Percentiles rank a stretch among this genome's conserved stretches.
Conservation (phyloP, 2,797 vertebrate species). For the Gallirallus australis region DNA sequence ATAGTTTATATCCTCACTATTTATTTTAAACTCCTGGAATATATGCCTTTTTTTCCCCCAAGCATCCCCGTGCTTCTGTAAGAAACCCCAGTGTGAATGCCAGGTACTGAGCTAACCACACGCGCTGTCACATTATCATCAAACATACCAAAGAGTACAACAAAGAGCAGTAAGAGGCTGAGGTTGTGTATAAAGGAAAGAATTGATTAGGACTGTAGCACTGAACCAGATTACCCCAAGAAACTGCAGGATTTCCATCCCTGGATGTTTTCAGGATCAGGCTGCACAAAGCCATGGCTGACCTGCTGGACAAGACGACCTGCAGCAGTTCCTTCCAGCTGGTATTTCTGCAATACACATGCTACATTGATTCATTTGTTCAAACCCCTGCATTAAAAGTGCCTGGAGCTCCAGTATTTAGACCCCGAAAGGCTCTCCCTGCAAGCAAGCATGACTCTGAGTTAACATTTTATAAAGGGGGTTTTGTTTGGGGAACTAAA, state of each 20-base stretch:
- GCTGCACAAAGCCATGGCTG: constrained; percentile 22
- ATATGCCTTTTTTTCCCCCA: background rate
- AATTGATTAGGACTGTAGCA: background rate
- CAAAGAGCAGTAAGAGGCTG: background rate
- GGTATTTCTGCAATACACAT: background rate
- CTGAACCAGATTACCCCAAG: background rate
- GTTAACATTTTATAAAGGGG: background rate
- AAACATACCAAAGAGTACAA: background rate
- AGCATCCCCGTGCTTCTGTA: background rate
- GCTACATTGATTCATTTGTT: background rate
- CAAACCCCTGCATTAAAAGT: background rate
- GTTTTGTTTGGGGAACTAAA: background rate
- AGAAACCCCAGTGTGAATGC: background rate
- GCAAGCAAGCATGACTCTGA: background rate
- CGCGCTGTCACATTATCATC: background rate
- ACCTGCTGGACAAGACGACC: constrained; percentile 36
- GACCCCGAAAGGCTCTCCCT: background rate
- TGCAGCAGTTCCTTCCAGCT: background rate
- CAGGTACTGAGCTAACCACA: background rate
- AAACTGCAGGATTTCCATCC: background rate
- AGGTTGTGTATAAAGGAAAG: background rate
- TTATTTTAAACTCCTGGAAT: background rate
- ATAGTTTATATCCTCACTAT: background rate
- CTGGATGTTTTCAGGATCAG: background rate
- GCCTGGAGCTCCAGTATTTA: background rate